A percentile compares a stretch with the other conserved stretches of the same genome.
These are phyloP conservation scores for Anticlea derivata DNA, from an alignment of 2,888 invertebrate species.

Conservation along the genomic window DNA sequence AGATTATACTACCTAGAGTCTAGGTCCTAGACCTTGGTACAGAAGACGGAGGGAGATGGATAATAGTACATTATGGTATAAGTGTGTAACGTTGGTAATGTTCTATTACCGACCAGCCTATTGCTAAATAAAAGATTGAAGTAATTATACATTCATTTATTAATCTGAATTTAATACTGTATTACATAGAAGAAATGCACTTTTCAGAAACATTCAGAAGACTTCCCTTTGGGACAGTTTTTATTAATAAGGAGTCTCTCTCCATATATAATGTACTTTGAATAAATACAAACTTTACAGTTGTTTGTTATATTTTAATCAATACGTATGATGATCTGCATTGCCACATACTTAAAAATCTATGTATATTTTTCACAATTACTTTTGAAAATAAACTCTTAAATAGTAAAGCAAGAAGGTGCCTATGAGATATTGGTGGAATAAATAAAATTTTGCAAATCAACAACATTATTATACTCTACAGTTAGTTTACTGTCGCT, in stretches of 20 bases:
- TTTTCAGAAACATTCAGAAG: slow-evolving; percentile 95
- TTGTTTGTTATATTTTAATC: slow-evolving; percentile 69
- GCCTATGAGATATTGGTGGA: slow-evolving; percentile 73
- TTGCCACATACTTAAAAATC: slow-evolving; percentile 84
- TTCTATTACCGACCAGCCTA: no score
- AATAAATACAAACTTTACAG: slow-evolving; percentile 67
- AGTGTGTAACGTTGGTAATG: no score
- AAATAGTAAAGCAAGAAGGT: slow-evolving; percentile 73
- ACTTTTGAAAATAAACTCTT: slow-evolving; percentile 71
- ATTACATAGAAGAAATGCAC: slow-evolving; percentile 96
- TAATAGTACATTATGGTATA: no score
- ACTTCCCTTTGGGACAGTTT: slow-evolving; percentile 85
- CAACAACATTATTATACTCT: slow-evolving; percentile 78
- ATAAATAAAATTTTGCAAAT: slow-evolving; percentile 83
- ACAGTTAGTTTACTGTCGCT: slow-evolving; percentile 72
- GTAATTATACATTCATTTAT: slow-evolving; percentile 81
- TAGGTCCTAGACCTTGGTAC: no score
- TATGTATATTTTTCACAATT: slow-evolving; percentile 82
- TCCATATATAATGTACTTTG: slow-evolving; percentile 59
- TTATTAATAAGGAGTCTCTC: slow-evolving; percentile 62
- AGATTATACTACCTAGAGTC: no score
- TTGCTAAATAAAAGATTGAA: slow-evolving; percentile 23
- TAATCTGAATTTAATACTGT: slow-evolving; percentile 92
- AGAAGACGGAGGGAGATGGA: no score
- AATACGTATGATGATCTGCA: slow-evolving; percentile 82